Conservation (phyloP, 2,888 invertebrate genomes). For the Nemapogon koenigi region DNA sequence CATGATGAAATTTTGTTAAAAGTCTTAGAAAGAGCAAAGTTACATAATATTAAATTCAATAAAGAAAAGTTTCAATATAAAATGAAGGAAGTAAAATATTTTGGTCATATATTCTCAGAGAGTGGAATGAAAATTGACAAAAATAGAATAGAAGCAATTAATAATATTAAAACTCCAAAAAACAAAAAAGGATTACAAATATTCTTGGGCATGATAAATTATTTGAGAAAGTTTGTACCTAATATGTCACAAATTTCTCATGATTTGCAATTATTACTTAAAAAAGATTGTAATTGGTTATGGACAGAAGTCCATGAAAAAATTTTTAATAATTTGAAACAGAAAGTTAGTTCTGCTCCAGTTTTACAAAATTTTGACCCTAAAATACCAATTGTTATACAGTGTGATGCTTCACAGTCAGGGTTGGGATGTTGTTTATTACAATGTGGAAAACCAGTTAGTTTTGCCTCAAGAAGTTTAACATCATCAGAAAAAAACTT, state of each 20-base stretch:
- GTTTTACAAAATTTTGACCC: slow-evolving; percentile 1
- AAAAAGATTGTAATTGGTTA: no score
- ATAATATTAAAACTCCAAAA: slow-evolving; percentile 11
- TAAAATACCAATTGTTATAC: background rate
- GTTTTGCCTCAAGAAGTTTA: background rate
- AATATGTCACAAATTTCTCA: background rate
- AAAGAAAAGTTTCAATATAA: no score
- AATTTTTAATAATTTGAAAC: no score
- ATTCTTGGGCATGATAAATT: slow-evolving; percentile 1
- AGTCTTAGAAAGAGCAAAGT: no score
- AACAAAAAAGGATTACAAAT: no score
- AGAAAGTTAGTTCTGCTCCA: no score
- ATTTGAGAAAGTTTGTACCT: background rate
- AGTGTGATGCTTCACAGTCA: background rate
- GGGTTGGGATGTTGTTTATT: slow-evolving; percentile 1
- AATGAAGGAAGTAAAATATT: no score
- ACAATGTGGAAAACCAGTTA: slow-evolving; percentile 1
- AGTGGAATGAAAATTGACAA: slow-evolving; percentile 17
- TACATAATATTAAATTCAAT: no score
- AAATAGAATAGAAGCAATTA: slow-evolving; percentile 16
- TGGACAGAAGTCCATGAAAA: no score
- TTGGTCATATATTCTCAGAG: no score
- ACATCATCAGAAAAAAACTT: background rate
- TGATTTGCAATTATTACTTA: no score
- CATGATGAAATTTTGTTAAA: background rate